phyloP scores from a whole-genome alignment of 1,140 invertebrate genomes.

The Drosophila parabipectinata region DNA sequence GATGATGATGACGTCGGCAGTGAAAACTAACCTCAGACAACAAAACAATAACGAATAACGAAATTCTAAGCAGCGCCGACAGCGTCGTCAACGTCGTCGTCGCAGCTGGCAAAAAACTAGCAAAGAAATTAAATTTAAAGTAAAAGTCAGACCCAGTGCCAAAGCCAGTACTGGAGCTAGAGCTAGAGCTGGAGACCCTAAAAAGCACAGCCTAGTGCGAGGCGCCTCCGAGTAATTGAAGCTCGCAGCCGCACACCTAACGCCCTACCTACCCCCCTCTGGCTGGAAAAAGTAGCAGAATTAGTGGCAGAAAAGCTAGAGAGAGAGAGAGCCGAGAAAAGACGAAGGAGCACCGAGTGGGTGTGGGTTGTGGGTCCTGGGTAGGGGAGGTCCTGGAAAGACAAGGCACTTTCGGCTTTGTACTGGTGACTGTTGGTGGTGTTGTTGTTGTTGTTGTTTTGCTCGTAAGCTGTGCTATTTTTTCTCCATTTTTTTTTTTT shows the following conservation, averaged over 20 bases:
- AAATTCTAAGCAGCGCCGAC: constrained; percentile 75
- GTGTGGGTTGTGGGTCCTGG: not conserved
- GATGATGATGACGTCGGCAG: constrained; percentile 53
- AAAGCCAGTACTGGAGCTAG: not conserved
- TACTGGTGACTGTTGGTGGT: constrained; percentile 1
- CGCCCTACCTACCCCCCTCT: not conserved
- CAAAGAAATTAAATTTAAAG: constrained; percentile 82
- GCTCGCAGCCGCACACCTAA: constrained; percentile 8
- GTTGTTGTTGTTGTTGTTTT: constrained; percentile 19
- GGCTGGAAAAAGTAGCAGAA: constrained; percentile 61
- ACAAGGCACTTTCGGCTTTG: constrained; percentile 47
- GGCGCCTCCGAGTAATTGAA: constrained; percentile 62
- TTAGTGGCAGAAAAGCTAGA: constrained; percentile 61
- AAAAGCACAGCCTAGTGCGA: constrained; percentile 56
- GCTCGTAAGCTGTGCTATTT: constrained; percentile 1
- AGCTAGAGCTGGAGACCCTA: not conserved
- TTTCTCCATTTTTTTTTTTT: constrained; percentile 20
- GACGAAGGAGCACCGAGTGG: constrained; percentile 27
- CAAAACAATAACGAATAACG: constrained; percentile 81
- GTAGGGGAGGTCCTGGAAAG: constrained; percentile 5
- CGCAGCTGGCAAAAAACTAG: constrained; percentile 62
- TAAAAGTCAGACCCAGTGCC: not conserved
- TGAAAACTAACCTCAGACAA: constrained; percentile 82
- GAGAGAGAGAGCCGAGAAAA: constrained; percentile 26
- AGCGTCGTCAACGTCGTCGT: constrained; percentile 11